Base-by-base conservation (phyloP, 2,888 invertebrate species). In the Tanypteryx hageni region DNA sequence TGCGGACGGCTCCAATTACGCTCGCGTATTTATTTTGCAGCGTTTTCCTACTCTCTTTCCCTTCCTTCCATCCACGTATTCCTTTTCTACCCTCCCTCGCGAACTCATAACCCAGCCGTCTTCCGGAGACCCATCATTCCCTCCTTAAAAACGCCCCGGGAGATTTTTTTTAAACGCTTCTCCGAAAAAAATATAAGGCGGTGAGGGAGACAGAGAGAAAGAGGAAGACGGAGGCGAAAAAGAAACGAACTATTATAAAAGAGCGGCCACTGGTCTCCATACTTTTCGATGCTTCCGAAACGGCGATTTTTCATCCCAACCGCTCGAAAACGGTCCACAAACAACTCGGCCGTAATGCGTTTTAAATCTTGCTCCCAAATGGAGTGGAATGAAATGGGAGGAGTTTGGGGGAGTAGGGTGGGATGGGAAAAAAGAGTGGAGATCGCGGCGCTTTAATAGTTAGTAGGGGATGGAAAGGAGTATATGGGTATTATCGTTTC, bases 281-380 rank as follows among this genome's bases (percentile, higher is more conserved):
- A n/a, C 64, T 89, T 44, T n/a, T 44, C 83, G 31, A 31, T 22
- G 27, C 89, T 64, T 44, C 86, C 86, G 86, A 86, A 61, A 61
- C 22, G 89, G 89, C 61, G 31, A 61, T 59, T 59, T 59, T 57
- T 57, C 89, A 89, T 61, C 44, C 82, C 31, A 44, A 0, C 27
- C 18, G 44, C 44, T 44, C 44, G 44, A 44, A n/a, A 76, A 76
- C 13, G 18, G 85, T 8, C 13, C 85, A 16, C 18, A 13, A 31
- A 18, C 4, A 44, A n/a, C 83, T 57, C 11, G 56, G n/a, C 13
- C 31, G 18, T 89, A 64, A 89, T 89, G 64, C 64, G 89, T 89
- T 89, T 68, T 44, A 68, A 89, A 89, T 89, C 31, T 89, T 44
- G 44, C 44, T 61, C 64, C 89, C 22, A 64, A 89, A 64, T 56